Conservation (phyloP, 2,888 invertebrate genomes). For the Allygus modestus region DNA sequence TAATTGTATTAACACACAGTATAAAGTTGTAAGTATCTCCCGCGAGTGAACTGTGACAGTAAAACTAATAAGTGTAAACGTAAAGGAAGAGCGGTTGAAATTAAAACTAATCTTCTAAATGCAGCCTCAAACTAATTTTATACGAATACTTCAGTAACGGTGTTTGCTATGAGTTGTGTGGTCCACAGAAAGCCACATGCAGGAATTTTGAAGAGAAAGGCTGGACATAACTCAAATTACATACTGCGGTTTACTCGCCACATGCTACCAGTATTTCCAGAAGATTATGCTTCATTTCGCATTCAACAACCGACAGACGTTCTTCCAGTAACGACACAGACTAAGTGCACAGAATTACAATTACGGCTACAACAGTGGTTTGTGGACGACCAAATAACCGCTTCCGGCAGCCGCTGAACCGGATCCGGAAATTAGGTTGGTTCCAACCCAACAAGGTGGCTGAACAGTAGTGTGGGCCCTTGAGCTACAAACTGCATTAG, state of each 20-base stretch:
- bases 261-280: background rate
- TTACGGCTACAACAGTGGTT: constrained; percentile 3
- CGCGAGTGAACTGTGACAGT: no score
- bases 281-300: background rate
- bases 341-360: background rate
- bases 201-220: background rate
- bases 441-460: constrained; percentile 16
- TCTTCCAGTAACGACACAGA: background rate
- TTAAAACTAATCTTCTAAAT: no score
- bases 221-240: background rate
- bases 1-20: no score
- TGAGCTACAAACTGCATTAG: background rate
- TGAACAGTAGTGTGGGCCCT: background rate
- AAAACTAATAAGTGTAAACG: no score
- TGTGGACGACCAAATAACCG: constrained; percentile 18
- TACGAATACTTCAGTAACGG: background rate
- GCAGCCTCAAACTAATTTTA: background rate
- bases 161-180: background rate
- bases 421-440: constrained; percentile 41
- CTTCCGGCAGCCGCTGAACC: constrained; percentile 25
- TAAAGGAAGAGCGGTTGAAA: no score
- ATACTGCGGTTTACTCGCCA: background rate
- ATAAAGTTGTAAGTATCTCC: no score
- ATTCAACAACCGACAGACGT: background rate
- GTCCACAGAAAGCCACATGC: background rate